Evolutionary conservation across 2,888 invertebrate species (phyloP), one percentile per base, ranked within the genome.

Genomic region (Holacanthella duospinosa): DNA sequence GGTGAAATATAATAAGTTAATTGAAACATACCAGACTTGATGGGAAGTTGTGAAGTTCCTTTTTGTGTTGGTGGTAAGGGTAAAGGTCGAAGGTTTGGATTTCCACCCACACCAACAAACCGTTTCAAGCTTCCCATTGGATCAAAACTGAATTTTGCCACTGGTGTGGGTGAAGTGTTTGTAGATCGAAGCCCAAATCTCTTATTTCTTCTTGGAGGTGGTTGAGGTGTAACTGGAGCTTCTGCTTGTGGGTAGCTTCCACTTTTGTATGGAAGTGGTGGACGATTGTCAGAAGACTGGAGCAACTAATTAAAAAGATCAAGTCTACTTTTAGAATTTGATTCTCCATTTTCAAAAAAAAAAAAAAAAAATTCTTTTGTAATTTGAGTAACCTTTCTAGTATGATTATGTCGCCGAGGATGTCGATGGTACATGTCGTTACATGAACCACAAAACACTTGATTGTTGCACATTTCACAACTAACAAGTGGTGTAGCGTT

Each of bases 391-490:
- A 87, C 89, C 81, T 87, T 86, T 75, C 93, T 81, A 68, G 85
- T 80, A 76, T 93, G 93, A 68, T 83, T 81, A 72, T 88, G 85
- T 67, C 93, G 81, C 75, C 93, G 92, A 0, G 93, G 93, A 77
- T 93, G 93, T 68, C 91, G 83, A 77, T 93, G 93, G 78, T 90
- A 93, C 89, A 93, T 92, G 76, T 92, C 91, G 77, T 93, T 93
- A 79, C 93, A 93, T 55, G 90, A 88, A 63, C 87, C 84, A 76
- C 93, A 93, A 73, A 92, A 91, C 62, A 88, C 87, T 74, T 90
- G 89, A 25, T 85, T 84, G 44, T 83, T 82, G 77, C 93, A 93
- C 76, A 87, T 86, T 64, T 88, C 85, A 78, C 93, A 93, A 43
- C 85, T 84, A 6, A 93, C 87, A 69, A 86, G 84, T 1, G 92